Evolutionary conservation across 2,888 invertebrate genomes (phyloP), one percentile per base, ranked within the genome.

Genomic region (Epistrophe grossulariae): DNA sequence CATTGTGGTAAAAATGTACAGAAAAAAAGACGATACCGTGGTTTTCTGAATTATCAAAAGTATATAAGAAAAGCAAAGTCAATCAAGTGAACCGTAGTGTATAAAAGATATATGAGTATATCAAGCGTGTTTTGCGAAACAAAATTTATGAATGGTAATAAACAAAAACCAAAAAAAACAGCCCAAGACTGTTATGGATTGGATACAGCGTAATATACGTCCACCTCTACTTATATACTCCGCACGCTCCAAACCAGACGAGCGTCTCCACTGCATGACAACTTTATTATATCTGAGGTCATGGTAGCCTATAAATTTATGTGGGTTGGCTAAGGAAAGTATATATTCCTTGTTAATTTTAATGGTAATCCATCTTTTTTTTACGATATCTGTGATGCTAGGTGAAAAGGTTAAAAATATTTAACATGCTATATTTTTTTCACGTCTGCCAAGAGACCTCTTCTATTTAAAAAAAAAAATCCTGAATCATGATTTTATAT

Each of bases 221-320:
- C 2, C 11, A 5, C 31, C 8, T 52, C 45, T 35, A 52, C 50
- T 50, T 17, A n/a, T 38, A 15, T 24, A 24, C 24, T 24, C 35
- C 17, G 11, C 2, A 5, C 2, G 11, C 59, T 40, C 10, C 11
- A 13, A 13, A 43, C 4, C 48, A 28, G 13, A 43, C 45, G 48
- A 43, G 68, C 55, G 8, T 35, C 50, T 43, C 11, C 38, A 8
- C n/a, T 35, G 9, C 35, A 19, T 66, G 77, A 77, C 60, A 76
- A 81, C 55, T 73, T 72, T 81, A 85, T 81, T 85, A 85, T 85
- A 85, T 55, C 62, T 77, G 73, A 68, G 84, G 84, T 85, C 84
- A 85, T 73, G 84, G 84, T 73, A 70, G 52, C 11, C 15, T 31
- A 31, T 9, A 15, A 15, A 11, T 15, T 9, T 1, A 38, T 40